Base-by-base conservation (phyloP, 1,140 invertebrate genomes). In the Belonocnema kinseyi region DNA sequence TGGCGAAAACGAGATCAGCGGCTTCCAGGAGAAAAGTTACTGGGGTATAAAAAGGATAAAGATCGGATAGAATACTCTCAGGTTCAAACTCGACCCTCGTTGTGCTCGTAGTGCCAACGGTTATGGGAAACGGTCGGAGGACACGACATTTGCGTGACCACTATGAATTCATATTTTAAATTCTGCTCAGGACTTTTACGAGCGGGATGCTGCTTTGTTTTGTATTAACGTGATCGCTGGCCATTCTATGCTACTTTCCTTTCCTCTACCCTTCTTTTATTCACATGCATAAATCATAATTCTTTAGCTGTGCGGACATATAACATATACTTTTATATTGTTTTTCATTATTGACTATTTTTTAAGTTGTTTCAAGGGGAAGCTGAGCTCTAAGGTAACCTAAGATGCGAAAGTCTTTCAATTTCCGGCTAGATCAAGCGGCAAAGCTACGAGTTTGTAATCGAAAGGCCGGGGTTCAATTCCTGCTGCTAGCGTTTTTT, bases 101-200 rank as follows among this genome's bases (percentile, higher is more conserved):
- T 13, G 12, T 26, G 26, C 61, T 40, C 16, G 40, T 14, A 66
- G 61, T 66, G 61, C 14, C 26, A 66, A 46, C 61, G 61, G 61
- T 66, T 66, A 66, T 66, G 33, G 61, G 61, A 40, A 66, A 66
- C 61, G 61, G 14, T 66, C 61, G 26, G 1, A 66, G 61, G n/a
- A 66, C 61, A 66, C 61, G 61, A 66, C 33, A 66, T 66, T 66
- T 26, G 61, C 61, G 61, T 66, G 61, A 66, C 61, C 61, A 66
- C 40, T 66, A 66, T 66, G 61, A 66, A 66, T 66, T 66, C 61
- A 66, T 40, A 46, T 66, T 66, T 66, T 66, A 66, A 66, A 66
- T 66, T 66, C 61, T 66, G 40, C 40, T 66, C 61, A 66, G 61
- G 61, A 66, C 61, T 66, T 66, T 66, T 66, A 66, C 61, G 61